phyloP scores from a whole-genome alignment of 2,888 invertebrate species.

The Drosophila peninsularis region DNA sequence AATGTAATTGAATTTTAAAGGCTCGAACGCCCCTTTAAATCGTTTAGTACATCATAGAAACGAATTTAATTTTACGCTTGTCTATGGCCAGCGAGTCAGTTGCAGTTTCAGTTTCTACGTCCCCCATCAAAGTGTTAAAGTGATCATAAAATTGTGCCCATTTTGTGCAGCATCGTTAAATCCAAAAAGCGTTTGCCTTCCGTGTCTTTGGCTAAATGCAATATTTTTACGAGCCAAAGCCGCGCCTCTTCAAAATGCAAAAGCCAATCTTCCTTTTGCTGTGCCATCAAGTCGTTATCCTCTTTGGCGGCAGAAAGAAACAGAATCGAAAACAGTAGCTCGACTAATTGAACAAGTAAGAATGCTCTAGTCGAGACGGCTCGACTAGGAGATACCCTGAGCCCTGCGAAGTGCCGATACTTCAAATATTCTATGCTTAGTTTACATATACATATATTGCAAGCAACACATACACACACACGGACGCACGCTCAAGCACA shows the following conservation, averaged over 20 bases:
- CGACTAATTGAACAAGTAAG: conserved; percentile 82
- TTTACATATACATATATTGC: too few relatives aligned
- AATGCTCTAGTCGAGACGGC: too few relatives aligned
- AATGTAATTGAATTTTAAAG: conserved; percentile 57
- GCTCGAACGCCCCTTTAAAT: conserved; percentile 59
- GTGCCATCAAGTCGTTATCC: conserved; percentile 48
- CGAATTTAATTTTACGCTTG: conserved; percentile 82
- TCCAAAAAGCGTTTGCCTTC: conserved; percentile 53
- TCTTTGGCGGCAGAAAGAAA: conserved; percentile 45
- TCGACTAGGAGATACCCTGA: too few relatives aligned
- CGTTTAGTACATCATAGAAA: conserved; percentile 65
- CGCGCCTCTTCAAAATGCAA: conserved; percentile 39
- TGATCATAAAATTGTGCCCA: conserved; percentile 63
- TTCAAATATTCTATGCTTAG: too few relatives aligned
- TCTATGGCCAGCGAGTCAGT: conserved; percentile 62
- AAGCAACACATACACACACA: too few relatives aligned
- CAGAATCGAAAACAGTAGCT: conserved; percentile 78
- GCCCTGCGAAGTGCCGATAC: too few relatives aligned
- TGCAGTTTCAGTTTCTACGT: conserved; percentile 20
- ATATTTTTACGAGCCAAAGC: conserved; percentile 69
- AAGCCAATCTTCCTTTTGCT: conserved; percentile 24
- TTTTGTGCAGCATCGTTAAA: conserved; percentile 60
- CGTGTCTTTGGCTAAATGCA: conserved; percentile 63
- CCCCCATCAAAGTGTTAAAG: conserved; percentile 65
- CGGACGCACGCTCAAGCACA: too few relatives aligned